Conservation (phyloP, 1,140 invertebrate genomes). For the Pteromalus puparum region DNA sequence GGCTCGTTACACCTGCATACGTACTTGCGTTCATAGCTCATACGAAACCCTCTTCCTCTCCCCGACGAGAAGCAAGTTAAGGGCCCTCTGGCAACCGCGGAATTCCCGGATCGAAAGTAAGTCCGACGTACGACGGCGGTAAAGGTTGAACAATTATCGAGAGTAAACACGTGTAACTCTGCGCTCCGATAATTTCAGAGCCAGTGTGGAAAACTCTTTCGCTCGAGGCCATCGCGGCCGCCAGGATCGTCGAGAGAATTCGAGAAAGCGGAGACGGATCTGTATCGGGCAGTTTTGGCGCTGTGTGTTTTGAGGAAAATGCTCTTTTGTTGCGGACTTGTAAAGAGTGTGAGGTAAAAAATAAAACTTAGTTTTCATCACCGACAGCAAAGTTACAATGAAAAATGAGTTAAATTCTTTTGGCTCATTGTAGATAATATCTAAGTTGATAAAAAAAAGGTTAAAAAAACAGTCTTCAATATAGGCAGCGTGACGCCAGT, state of each 20-base stretch:
- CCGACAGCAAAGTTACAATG: background rate
- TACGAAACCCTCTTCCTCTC: background rate
- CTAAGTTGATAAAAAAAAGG: background rate
- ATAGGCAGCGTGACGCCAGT: background rate
- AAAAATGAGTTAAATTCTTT: background rate
- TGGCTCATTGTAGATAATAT: background rate
- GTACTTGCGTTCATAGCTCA: background rate
- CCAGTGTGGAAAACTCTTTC: conserved; percentile 19
- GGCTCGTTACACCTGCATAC: background rate
- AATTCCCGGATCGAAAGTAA: conserved; percentile 12
- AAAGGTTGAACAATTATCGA: conserved; percentile 35
- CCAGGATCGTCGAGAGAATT: background rate
- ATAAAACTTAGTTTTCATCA: background rate
- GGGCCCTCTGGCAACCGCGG: conserved; percentile 21
- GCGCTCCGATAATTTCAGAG: conserved; percentile 12
- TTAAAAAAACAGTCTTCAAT: background rate
- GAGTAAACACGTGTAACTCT: conserved; percentile 13
- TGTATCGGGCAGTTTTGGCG: no score
- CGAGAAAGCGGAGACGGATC: background rate
- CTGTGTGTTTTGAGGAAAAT: background rate
- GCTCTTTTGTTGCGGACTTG: background rate
- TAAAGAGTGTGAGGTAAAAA: background rate
- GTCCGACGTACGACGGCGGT: background rate
- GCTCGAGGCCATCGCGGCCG: background rate
- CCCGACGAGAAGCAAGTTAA: conserved; percentile 11